A percentile compares a stretch with the other conserved stretches of the same genome.
phyloP scores from a whole-genome alignment of 2,797 vertebrate genomes.

The Microctenopoma stevenorrisi region DNA sequence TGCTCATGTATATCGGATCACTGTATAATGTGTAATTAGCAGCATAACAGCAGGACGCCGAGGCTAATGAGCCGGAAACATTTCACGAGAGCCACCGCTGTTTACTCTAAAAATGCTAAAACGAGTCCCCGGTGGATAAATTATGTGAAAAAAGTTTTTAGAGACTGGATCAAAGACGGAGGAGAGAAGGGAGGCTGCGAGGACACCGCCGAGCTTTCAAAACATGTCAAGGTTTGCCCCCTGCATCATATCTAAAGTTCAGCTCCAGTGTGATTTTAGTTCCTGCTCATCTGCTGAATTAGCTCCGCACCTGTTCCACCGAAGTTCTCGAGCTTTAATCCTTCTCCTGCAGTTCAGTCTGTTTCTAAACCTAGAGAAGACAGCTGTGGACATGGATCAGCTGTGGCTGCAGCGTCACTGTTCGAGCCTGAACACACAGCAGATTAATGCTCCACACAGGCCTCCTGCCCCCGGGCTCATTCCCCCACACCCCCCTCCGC shows the following conservation, averaged over 20 bases:
- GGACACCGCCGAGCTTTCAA: slow-evolving; percentile 19
- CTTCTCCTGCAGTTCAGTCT: not conserved
- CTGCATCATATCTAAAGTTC: slow-evolving; percentile 1
- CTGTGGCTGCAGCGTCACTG: not conserved
- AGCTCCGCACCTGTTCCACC: not conserved
- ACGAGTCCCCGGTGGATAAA: slow-evolving; percentile 68
- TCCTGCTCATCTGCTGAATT: slow-evolving; percentile 1
- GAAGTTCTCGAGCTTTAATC: not conserved
- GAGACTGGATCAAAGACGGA: slow-evolving; percentile 52
- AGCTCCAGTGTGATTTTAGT: not conserved
- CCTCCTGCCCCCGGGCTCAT: no score
- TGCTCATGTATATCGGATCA: not conserved
- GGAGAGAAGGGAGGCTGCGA: slow-evolving; percentile 4
- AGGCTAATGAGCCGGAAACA: slow-evolving; percentile 62
- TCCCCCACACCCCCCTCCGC: not conserved
- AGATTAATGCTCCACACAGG: no score
- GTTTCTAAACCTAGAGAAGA: not conserved
- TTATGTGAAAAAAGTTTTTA: slow-evolving; percentile 54
- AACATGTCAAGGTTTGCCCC: slow-evolving; percentile 35
- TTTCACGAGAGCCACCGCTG: slow-evolving; percentile 45
- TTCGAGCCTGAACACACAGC: not conserved
- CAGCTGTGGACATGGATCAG: not conserved
- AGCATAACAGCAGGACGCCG: slow-evolving; percentile 23
- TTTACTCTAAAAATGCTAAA: slow-evolving; percentile 57
- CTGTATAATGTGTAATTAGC: slow-evolving; percentile 47